Evolutionary conservation across 2,113 vertebrate genomes (phyloP), one percentile per base, ranked within the genome.

Genomic region (Eretmodus cyanostictus): DNA sequence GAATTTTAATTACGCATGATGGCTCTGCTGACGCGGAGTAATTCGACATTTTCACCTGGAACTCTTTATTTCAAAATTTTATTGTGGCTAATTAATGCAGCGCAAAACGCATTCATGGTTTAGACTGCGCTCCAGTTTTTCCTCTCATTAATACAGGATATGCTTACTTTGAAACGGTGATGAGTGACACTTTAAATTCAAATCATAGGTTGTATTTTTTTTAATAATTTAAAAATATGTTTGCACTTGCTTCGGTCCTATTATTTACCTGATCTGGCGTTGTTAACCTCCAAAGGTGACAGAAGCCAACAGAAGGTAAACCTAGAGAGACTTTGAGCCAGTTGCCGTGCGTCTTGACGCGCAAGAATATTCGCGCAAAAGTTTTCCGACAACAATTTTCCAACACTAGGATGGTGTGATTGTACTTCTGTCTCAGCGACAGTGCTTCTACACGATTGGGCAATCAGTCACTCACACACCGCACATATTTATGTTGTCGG

Each of bases 291-390:
- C 45, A 78, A 78, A 76, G 16, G 27, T 34, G 45, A 78, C 73
- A 49, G 27, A n/a, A 49, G 6, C 71, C 9, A 78, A 4, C 71
- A 8, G 29, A 22, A 11, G 47, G 17, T 12, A 31, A 53, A 59
- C 27, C 19, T 29, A 17, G 22, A 63, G 6, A 36, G 10, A 24
- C 12, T 4, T 49, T 8, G 9, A 55, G n/a, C 2, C 27, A 38
- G 42, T 59, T 71, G 57, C 2, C 11, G 80, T 59, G 80, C 76
- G 59, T 89, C 89, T 89, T 49, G 42, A 91, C 88, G 86, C 89
- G 22, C 81, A 3, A 2, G 3, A 76, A 57, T 13, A 27, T 47
- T 5, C n/a, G 45, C 10, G 45, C 27, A 6, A 31, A 49, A 8
- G 27, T 49, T 49, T 49, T 49, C 24, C 45, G 10, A 49, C 49